A percentile compares a stretch with the other conserved stretches of the same genome.
phyloP scores from a whole-genome alignment of 2,888 invertebrate species.

The Conomelus anceps region DNA sequence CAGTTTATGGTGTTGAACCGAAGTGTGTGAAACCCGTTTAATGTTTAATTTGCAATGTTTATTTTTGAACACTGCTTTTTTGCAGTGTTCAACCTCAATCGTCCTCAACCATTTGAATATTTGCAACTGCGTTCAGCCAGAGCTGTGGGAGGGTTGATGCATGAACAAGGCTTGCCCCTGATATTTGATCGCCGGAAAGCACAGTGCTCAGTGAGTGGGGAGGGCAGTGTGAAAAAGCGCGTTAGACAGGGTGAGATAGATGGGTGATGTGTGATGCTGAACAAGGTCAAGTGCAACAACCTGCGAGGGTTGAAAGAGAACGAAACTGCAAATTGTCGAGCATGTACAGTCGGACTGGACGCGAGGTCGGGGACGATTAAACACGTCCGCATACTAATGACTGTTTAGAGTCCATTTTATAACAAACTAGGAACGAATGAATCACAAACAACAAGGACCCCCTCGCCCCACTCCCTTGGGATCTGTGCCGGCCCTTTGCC shows the following conservation, averaged over 20 bases:
- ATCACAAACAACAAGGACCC: slow-evolving; percentile 6
- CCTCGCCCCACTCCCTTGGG: background rate
- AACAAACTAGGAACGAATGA: slow-evolving; percentile 15
- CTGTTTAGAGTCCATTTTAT: background rate
- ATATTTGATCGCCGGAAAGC: background rate
- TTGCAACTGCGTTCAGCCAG: background rate
- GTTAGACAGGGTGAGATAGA: background rate
- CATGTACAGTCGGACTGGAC: background rate
- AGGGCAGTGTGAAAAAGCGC: background rate
- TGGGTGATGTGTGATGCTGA: background rate
- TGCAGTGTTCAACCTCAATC: slow-evolving; percentile 9
- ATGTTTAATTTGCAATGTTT: slow-evolving; percentile 19
- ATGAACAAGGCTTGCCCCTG: background rate
- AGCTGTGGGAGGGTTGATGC: background rate
- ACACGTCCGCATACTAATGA: slow-evolving; percentile 12
- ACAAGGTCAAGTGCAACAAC: background rate
- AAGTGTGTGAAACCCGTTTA: slow-evolving; percentile 21
- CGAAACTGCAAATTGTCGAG: background rate
- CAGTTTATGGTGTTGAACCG: too few relatives aligned
- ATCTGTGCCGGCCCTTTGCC: background rate
- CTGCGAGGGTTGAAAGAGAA: background rate
- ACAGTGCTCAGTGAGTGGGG: background rate
- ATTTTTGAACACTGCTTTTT: slow-evolving; percentile 18
- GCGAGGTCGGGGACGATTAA: slow-evolving; percentile 6
- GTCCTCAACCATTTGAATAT: slow-evolving; percentile 3